These are phyloP conservation scores for Trogon melanurus DNA, from an alignment of 2,113 vertebrate genomes.

Conservation along the genomic window DNA sequence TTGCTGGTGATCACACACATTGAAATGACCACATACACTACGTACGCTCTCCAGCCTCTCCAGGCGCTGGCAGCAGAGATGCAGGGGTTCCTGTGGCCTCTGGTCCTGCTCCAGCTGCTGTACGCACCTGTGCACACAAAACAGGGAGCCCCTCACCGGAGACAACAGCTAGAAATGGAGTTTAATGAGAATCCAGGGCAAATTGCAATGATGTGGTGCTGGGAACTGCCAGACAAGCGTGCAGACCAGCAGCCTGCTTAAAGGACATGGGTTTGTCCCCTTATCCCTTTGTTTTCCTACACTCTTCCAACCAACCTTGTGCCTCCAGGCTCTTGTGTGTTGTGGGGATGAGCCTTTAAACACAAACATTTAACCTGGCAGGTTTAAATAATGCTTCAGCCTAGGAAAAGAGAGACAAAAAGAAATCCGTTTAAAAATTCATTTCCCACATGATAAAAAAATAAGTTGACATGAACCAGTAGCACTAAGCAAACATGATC, in stretches of 20 bases:
- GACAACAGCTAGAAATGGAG: neutral
- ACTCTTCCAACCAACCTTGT: neutral
- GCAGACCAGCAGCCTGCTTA: neutral
- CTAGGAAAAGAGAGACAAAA: neutral
- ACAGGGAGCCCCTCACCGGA: fast-evolving
- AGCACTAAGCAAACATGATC: neutral
- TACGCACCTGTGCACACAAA: fast-evolving
- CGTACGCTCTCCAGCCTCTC: fast-evolving
- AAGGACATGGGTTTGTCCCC: neutral
- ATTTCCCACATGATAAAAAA: neutral
- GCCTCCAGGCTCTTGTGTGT: neutral
- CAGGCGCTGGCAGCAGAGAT: neutral
- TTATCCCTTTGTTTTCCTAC: neutral
- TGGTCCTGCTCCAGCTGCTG: neutral
- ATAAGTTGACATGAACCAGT: neutral
- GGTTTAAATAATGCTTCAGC: neutral
- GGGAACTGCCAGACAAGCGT: fast-evolving
- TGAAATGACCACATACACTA: neutral
- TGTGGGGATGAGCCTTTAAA: neutral
- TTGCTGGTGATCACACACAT: neutral
- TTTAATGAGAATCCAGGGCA: neutral
- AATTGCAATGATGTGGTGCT: too few species aligned
- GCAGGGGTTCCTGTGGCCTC: fast-evolving
- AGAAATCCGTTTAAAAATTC: neutral
- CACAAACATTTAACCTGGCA: neutral